Evolutionary conservation across 1,140 invertebrate species (phyloP).

Genomic region (Leptinotarsa undecemlineata): DNA sequence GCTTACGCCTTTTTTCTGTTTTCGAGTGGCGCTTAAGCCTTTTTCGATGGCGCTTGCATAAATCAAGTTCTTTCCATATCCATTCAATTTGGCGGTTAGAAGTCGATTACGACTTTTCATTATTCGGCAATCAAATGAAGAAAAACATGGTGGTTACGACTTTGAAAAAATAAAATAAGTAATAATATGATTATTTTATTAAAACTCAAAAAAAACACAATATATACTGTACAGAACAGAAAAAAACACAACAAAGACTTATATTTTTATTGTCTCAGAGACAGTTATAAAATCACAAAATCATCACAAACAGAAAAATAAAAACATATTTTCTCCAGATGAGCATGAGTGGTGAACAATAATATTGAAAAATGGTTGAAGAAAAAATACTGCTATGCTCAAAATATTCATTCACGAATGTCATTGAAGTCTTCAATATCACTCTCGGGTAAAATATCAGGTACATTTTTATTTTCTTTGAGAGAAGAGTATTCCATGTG

Average conservation of each 20-base stretch:
- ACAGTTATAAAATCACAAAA: background rate
- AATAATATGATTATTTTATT: background rate
- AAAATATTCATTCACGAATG: conserved; percentile 7
- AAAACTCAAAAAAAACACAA: no score
- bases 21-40: no score
- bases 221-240: no score
- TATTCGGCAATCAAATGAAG: background rate
- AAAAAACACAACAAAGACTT: background rate
- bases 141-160: background rate
- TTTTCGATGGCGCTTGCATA: no score
- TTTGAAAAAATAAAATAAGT: background rate
- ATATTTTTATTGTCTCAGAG: background rate
- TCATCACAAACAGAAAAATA: background rate
- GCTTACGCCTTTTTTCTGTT: no score
- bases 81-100: background rate
- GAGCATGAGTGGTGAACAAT: background rate
- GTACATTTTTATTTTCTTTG: background rate
- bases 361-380: background rate
- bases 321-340: background rate
- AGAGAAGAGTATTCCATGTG: background rate
- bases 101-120: background rate
- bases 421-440: background rate
- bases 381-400: background rate
- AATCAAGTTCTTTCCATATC: no score
- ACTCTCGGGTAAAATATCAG: conserved; percentile 5